These are phyloP conservation scores for Tenualosa ilisha DNA, from an alignment of 2,797 vertebrate genomes.

Conservation along the genomic window DNA sequence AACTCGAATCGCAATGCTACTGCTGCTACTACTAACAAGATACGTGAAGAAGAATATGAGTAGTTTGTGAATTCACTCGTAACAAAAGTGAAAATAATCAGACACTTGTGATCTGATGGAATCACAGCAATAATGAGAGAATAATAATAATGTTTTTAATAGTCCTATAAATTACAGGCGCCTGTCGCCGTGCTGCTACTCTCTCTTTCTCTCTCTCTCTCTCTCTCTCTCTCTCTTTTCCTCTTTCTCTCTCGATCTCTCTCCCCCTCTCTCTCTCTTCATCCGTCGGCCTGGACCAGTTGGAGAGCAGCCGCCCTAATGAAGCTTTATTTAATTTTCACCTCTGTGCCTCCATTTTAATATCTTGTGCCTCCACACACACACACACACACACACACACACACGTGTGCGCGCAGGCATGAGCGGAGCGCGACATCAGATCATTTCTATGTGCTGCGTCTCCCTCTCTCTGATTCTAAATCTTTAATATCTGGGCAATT, in stretches of 20 bases:
- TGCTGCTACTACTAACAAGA: too few relatives aligned
- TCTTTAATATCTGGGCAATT: conserved; percentile 99
- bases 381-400: conserved; percentile 70
- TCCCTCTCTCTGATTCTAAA: conserved; percentile 93
- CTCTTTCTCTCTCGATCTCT: conserved; percentile 55
- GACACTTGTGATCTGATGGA: too few relatives aligned
- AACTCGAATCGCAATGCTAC: neutral
- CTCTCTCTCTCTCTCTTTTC: conserved; percentile 45
- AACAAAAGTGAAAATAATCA: too few relatives aligned
- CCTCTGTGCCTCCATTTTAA: conserved; percentile 95
- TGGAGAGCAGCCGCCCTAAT: conserved; percentile 97
- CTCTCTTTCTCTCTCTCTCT: conserved; percentile 42
- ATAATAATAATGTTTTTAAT: conserved; percentile 78
- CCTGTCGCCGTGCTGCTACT: conserved; percentile 66
- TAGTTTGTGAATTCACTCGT: neutral
- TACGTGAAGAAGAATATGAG: neutral
- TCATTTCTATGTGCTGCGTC: conserved; percentile 90
- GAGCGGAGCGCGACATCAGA: conserved; percentile 94
- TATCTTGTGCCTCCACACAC: conserved; percentile 71
- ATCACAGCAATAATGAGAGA: conserved; percentile 76
- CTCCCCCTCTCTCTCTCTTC: conserved; percentile 33
- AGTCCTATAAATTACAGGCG: conserved; percentile 79
- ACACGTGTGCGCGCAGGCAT: conserved; percentile 78
- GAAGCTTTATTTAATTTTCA: conserved; percentile 99
- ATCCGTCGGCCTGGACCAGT: conserved; percentile 83